These are phyloP conservation scores for Odontomachus brunneus DNA, from an alignment of 1,140 invertebrate species.

Conservation along the genomic window DNA sequence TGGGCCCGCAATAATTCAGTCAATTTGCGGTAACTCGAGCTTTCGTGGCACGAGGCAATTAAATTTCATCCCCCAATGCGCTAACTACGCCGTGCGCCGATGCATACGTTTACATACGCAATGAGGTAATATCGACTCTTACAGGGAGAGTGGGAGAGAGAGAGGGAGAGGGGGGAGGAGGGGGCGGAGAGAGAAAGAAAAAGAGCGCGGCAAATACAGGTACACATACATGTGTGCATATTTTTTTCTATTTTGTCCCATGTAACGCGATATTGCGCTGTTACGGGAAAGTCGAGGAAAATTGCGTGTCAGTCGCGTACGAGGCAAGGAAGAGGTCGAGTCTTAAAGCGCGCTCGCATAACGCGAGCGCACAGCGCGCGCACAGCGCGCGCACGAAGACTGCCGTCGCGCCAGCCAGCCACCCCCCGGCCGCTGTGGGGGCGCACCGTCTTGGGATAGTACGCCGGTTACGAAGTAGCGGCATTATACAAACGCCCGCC, in stretches of 20 bases:
- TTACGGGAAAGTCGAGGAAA: conserved; percentile 47
- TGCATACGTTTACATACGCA: conserved; percentile 1
- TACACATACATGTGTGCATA: too few species aligned
- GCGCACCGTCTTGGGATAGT: conserved; percentile 9
- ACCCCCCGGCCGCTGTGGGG: too few species aligned
- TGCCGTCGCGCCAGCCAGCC: too few species aligned
- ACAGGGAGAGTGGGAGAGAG: too few species aligned
- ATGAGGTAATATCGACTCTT: conserved; percentile 26
- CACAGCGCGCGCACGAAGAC: too few species aligned
- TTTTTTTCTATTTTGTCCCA: conserved; percentile 25
- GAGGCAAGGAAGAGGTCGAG: conserved; percentile 37
- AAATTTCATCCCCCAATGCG: conserved; percentile 8
- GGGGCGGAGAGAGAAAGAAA: too few species aligned
- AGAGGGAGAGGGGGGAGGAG: too few species aligned
- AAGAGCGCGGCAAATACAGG: too few species aligned
- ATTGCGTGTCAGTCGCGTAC: conserved; percentile 53
- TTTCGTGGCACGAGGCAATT: conserved; percentile 27
- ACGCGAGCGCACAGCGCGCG: conserved; percentile 43
- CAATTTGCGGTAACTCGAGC: not conserved
- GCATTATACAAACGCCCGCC: conserved; percentile 64
- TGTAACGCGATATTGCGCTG: conserved; percentile 44
- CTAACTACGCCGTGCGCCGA: not conserved
- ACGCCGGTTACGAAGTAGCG: conserved; percentile 43
- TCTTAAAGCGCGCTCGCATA: conserved; percentile 51
- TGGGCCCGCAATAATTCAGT: not conserved